Percentiles rank a stretch among this genome's conserved stretches.
Evolutionary conservation across 2,888 invertebrate species (phyloP).

Genomic region (Tinea trinotella): DNA sequence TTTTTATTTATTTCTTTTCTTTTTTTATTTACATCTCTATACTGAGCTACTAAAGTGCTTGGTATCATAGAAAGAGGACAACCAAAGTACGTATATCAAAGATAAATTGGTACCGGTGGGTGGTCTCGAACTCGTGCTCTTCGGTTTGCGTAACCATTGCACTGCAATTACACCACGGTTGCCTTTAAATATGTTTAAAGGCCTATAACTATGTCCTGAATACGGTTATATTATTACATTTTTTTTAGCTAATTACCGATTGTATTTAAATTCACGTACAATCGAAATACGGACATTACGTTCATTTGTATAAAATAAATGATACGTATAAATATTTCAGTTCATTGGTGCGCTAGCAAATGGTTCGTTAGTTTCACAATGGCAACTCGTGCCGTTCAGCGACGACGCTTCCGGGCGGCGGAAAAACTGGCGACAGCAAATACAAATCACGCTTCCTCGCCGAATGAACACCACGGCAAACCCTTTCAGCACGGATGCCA

Average conservation of each 20-base stretch:
- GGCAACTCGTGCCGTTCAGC: constrained; percentile 36
- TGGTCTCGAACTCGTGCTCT: too few species aligned
- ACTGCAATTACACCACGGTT: too few species aligned
- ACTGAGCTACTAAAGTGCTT: too few species aligned
- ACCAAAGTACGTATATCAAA: too few species aligned
- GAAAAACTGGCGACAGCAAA: constrained; percentile 57
- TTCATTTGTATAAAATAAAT: constrained; percentile 36
- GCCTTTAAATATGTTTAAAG: too few species aligned
- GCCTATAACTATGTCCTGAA: too few species aligned
- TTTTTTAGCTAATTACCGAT: not conserved
- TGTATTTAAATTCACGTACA: not conserved
- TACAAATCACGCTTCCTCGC: constrained; percentile 50
- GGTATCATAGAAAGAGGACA: too few species aligned
- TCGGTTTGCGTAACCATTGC: too few species aligned
- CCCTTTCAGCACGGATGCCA: constrained; percentile 1
- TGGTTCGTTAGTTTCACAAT: constrained; percentile 59
- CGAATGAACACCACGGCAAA: constrained; percentile 4
- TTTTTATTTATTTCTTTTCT: too few species aligned
- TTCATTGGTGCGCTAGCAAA: constrained; percentile 42
- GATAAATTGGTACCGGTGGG: too few species aligned
- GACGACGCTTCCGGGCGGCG: constrained; percentile 40
- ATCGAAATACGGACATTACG: not conserved
- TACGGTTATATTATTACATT: too few species aligned
- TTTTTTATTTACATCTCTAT: too few species aligned
- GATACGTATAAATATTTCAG: constrained; percentile 49